phyloP scores from a whole-genome alignment of 2,113 vertebrate species.

The Tyto alba region DNA sequence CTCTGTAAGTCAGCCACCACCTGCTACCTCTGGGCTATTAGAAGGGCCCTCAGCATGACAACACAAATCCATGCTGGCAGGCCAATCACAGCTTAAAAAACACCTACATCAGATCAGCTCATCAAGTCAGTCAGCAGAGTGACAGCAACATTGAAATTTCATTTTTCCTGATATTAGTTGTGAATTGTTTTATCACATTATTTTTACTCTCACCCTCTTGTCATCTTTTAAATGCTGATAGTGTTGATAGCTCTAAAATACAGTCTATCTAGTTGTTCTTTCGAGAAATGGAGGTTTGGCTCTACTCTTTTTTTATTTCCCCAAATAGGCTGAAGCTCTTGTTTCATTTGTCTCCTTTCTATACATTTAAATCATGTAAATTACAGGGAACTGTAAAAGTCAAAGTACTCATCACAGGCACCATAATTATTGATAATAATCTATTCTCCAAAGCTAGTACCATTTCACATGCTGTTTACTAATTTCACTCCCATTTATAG shows the following conservation, averaged over 20 bases:
- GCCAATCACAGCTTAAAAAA: conserved; percentile 65
- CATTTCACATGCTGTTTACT: neutral
- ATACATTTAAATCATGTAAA: conserved; percentile 12
- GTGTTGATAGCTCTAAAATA: conserved; percentile 37
- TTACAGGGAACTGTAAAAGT: conserved; percentile 4
- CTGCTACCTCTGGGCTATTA: conserved; percentile 67
- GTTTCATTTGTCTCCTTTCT: neutral
- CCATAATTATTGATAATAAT: conserved; percentile 41
- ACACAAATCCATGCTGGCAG: conserved; percentile 69
- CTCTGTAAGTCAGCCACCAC: conserved; percentile 70
- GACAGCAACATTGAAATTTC: conserved; percentile 55
- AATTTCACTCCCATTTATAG: neutral
- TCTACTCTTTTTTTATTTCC: neutral
- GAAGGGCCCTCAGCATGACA: conserved; percentile 64
- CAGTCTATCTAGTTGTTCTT: neutral
- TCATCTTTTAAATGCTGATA: conserved; percentile 41
- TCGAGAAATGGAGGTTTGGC: neutral
- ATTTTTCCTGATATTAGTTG: conserved; percentile 51
- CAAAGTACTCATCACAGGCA: conserved; percentile 3
- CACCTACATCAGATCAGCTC: conserved; percentile 23
- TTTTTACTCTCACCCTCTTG: neutral
- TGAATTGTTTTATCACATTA: conserved; percentile 65
- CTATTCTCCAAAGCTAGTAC: neutral
- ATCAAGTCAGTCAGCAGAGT: conserved; percentile 43
- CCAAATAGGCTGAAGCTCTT: neutral